Percentiles rank a stretch among this genome's conserved stretches.
phyloP scores from a whole-genome alignment of 2,888 invertebrate species.

The Chalcosyrphus nemorum region DNA sequence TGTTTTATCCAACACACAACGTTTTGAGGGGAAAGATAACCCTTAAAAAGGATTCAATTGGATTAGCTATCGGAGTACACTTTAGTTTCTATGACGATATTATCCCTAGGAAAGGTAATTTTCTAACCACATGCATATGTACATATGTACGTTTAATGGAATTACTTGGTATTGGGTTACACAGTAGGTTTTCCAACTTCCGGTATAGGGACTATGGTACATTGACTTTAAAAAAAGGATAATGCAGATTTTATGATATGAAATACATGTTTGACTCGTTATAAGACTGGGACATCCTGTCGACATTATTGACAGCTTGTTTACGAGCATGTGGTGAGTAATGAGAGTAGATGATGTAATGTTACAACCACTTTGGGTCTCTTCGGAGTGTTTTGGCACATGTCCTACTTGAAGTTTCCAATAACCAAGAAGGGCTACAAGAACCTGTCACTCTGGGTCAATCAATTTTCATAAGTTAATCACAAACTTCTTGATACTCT shows the following conservation, averaged over 20 bases:
- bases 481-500: no score
- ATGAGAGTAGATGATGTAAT: not conserved
- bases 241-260: not conserved
- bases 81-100: conserved; percentile 15
- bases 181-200: conserved; percentile 11
- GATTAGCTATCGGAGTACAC: conserved; percentile 30
- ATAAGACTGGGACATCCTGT: not conserved
- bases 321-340: conserved; percentile 4
- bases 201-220: not conserved
- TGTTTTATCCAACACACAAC: conserved; percentile 13
- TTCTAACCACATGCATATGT: conserved; percentile 8
- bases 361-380: not conserved
- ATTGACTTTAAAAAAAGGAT: not conserved
- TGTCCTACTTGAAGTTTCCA: not conserved
- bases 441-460: not conserved
- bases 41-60: conserved; percentile 39
- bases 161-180: conserved; percentile 40
- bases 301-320: no score
- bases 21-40: conserved; percentile 16
- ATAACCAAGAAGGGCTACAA: not conserved
- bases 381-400: not conserved
- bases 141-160: conserved; percentile 31
- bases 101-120: conserved; percentile 23
- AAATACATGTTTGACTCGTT: conserved; percentile 12
- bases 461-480: not conserved